Conservation (phyloP, 2,797 vertebrate genomes). For the Tenualosa ilisha region DNA sequence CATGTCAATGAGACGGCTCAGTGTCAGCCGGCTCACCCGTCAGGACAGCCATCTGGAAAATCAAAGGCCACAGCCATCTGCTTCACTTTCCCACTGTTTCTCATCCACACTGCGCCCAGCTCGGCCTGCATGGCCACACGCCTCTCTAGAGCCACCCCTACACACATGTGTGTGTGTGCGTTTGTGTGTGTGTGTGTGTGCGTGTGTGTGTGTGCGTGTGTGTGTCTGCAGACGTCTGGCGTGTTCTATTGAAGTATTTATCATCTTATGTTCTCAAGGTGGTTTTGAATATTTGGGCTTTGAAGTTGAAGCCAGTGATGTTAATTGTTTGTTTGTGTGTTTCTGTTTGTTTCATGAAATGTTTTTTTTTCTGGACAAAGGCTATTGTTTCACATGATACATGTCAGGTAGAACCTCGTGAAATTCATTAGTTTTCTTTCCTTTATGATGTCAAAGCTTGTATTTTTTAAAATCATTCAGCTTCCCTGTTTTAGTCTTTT, state of each 20-base stretch:
- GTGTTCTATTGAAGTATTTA: constrained; percentile 7
- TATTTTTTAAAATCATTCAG: not conserved
- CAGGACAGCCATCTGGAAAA: constrained; percentile 84
- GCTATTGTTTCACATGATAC: not conserved
- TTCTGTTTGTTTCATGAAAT: not conserved
- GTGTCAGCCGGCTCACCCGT: constrained; percentile 80
- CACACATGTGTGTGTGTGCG: not conserved
- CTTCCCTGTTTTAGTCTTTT: not conserved
- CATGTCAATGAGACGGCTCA: constrained; percentile 82
- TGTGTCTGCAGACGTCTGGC: not conserved
- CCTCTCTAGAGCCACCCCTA: not conserved
- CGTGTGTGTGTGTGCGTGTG: constrained; percentile 62
- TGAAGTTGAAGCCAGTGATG: not conserved
- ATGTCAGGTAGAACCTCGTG: not conserved
- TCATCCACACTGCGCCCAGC: not conserved
- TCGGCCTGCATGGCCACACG: not conserved
- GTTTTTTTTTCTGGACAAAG: constrained; percentile 4
- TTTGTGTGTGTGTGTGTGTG: constrained; percentile 30
- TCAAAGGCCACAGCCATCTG: constrained; percentile 83
- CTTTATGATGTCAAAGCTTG: not conserved
- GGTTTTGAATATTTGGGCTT: not conserved
- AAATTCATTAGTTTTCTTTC: not conserved
- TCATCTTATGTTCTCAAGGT: not conserved
- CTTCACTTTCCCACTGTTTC: constrained; percentile 78
- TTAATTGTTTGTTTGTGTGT: constrained; percentile 2